Conservation (phyloP, 2,113 vertebrate genomes). For the Synchiropus splendidus region DNA sequence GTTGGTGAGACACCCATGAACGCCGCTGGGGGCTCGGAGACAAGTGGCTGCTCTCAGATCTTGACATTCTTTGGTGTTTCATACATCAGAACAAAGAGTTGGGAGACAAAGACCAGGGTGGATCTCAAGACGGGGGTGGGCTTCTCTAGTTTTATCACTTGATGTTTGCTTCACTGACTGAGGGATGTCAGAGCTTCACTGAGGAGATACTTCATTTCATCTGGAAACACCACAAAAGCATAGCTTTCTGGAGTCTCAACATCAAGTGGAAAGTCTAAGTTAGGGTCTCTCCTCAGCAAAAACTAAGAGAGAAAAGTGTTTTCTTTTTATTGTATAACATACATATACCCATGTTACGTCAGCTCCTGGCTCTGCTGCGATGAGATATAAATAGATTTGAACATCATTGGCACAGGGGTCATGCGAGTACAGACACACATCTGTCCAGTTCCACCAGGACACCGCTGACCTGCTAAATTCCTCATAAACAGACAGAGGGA, state of each 20-base stretch:
- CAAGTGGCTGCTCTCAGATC: slow-evolving; percentile 27
- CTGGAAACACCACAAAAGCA: too few relatives aligned
- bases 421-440: slow-evolving; percentile 31
- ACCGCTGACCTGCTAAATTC: slow-evolving; percentile 27
- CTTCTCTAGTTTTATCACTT: slow-evolving; percentile 13
- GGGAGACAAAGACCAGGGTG: slow-evolving; percentile 13
- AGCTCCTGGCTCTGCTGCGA: slow-evolving; percentile 33
- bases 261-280: too few relatives aligned
- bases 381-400: slow-evolving; percentile 38
- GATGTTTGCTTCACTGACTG: slow-evolving; percentile 18
- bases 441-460: slow-evolving; percentile 25
- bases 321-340: too few relatives aligned
- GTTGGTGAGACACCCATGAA: slow-evolving; percentile 13
- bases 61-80: slow-evolving; percentile 17
- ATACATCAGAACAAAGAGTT: slow-evolving; percentile 28
- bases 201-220: too few relatives aligned
- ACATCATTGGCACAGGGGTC: slow-evolving; percentile 20
- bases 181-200: too few relatives aligned
- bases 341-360: slow-evolving; percentile 9
- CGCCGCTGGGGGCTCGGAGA: slow-evolving; percentile 17
- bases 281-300: too few relatives aligned
- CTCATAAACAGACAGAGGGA: slow-evolving; percentile 26
- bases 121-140: slow-evolving; percentile 9
- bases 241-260: too few relatives aligned
- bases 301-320: too few relatives aligned